Evolutionary conservation across 1,140 invertebrate genomes (phyloP).

Genomic region (Cotesia glomerata): DNA sequence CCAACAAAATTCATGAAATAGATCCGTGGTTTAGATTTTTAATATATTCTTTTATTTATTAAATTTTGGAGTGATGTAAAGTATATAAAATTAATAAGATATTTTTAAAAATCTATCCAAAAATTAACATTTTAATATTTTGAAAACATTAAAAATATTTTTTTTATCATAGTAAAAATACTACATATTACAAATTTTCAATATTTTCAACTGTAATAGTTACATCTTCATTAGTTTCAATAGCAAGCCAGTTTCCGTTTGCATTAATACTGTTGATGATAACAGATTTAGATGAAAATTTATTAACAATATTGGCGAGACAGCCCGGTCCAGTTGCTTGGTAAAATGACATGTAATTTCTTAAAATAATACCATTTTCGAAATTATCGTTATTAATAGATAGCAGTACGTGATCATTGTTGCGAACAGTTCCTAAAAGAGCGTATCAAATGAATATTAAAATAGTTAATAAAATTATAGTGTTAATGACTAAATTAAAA

Average conservation of each 20-base stretch:
- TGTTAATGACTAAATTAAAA: conserved; percentile 8
- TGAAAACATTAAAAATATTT: not conserved
- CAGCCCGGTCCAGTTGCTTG: conserved; percentile 41
- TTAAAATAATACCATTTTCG: conserved; percentile 49
- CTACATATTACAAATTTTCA: conserved; percentile 41
- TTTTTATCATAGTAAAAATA: not conserved
- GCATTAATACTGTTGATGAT: conserved; percentile 46
- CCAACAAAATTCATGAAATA: too few species aligned
- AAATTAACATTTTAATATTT: too few species aligned
- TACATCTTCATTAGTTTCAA: conserved; percentile 49
- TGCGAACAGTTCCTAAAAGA: conserved; percentile 53
- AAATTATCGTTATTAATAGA: conserved; percentile 55
- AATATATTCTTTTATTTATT: too few species aligned
- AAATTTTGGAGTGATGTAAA: too few species aligned
- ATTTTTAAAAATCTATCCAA: too few species aligned
- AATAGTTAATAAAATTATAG: conserved; percentile 14
- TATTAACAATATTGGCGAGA: conserved; percentile 46
- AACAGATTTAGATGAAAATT: conserved; percentile 37
- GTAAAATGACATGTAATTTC: conserved; percentile 51
- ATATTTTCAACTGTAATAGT: conserved; percentile 43
- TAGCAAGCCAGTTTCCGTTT: conserved; percentile 46
- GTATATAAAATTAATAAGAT: too few species aligned
- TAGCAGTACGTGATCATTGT: conserved; percentile 48
- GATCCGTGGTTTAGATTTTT: too few species aligned
- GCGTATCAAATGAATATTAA: conserved; percentile 6